phyloP scores from a whole-genome alignment of 2,113 vertebrate species.

The Argyrosomus japonicus region DNA sequence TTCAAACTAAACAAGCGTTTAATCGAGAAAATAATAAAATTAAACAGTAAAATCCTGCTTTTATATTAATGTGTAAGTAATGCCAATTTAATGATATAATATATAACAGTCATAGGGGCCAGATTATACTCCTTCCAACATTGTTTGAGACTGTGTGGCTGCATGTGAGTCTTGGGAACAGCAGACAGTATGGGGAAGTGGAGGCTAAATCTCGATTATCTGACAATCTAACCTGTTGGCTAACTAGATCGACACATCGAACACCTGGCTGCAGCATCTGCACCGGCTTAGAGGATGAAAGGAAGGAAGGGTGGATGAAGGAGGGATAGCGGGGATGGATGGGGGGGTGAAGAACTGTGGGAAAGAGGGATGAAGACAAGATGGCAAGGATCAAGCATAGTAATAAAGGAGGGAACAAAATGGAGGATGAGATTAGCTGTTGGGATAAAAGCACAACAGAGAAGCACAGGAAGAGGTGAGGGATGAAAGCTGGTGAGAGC shows the following conservation, averaged over 20 bases:
- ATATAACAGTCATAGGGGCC: background rate
- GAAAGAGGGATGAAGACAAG: slow-evolving; percentile 42
- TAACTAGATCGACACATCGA: slow-evolving; percentile 29
- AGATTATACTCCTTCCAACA: background rate
- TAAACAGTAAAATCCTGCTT: background rate
- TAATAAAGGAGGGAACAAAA: slow-evolving; percentile 30
- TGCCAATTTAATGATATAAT: background rate
- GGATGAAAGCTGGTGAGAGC: no score
- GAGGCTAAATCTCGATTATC: slow-evolving; percentile 34
- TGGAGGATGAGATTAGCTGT: slow-evolving; percentile 26
- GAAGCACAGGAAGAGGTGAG: slow-evolving; percentile 16
- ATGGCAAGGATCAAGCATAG: slow-evolving; percentile 42
- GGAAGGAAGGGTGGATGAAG: slow-evolving; percentile 20
- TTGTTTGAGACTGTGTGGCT: background rate
- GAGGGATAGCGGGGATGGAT: slow-evolving; percentile 21
- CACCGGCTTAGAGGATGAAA: slow-evolving; percentile 38
- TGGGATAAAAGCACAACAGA: slow-evolving; percentile 15
- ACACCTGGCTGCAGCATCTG: slow-evolving; percentile 39
- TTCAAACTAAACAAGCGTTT: background rate
- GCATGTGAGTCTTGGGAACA: slow-evolving; percentile 18
- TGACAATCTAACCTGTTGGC: slow-evolving; percentile 41
- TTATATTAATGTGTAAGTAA: background rate
- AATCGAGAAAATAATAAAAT: background rate
- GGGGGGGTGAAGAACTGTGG: slow-evolving; percentile 20
- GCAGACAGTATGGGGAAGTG: background rate